Evolutionary conservation across 2,888 invertebrate species (phyloP).

Genomic region (Cephus spinipes): DNA sequence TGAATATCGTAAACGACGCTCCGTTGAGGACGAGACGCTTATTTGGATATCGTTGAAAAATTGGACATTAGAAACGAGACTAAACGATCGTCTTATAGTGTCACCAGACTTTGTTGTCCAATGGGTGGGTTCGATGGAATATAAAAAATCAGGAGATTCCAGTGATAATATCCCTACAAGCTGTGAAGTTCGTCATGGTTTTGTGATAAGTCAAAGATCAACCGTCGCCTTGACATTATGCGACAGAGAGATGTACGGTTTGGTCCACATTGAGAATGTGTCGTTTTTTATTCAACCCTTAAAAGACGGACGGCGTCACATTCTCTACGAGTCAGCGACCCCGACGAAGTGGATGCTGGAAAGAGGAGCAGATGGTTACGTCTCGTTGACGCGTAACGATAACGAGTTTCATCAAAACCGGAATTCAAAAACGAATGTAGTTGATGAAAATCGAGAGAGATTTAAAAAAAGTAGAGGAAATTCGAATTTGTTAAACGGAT

Average conservation of each 20-base stretch:
- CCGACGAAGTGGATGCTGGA: not conserved
- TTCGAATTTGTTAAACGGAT: not conserved
- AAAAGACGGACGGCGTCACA: conserved; percentile 38
- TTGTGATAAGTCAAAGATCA: conserved; percentile 62
- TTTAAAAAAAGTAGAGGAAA: not conserved
- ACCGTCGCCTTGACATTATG: conserved; percentile 71
- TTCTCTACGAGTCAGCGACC: conserved; percentile 42
- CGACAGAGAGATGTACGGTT: conserved; percentile 69
- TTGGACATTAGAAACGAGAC: conserved; percentile 48
- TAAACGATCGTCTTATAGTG: conserved; percentile 38
- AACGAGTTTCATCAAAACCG: not conserved
- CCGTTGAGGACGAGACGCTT: conserved; percentile 14
- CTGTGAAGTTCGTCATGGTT: conserved; percentile 43
- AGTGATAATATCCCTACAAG: conserved; percentile 7
- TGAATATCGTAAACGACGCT: conserved; percentile 26
- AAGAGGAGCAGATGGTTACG: not conserved
- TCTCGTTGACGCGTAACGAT: not conserved
- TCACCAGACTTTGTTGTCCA: conserved; percentile 37
- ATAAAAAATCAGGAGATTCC: not conserved
- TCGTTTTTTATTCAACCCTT: conserved; percentile 69
- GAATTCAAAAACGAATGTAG: not conserved
- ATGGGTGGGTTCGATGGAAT: conserved; percentile 24
- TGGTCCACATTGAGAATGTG: conserved; percentile 67
- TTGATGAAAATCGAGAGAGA: not conserved
- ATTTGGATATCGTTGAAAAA: conserved; percentile 26